Evolutionary conservation across 1,140 invertebrate species (phyloP), one percentile per base, ranked within the genome.

Genomic region (Dermatophagoides farinae): DNA sequence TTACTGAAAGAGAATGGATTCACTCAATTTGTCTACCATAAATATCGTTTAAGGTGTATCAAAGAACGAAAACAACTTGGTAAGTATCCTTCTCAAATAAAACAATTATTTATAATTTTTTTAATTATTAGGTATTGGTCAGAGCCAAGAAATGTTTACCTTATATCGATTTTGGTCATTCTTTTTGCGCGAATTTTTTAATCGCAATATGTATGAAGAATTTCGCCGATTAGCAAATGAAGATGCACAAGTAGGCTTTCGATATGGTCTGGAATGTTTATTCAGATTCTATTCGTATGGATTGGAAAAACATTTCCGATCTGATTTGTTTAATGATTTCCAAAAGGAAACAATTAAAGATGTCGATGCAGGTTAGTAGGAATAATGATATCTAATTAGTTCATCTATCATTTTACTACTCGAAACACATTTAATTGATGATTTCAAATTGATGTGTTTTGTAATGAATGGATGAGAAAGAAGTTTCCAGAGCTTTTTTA

Each of bases 201-300:
- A 97, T 75, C 81, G 85, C 66, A 92, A 85, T 66, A 97, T 99
- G 93, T 99, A 97, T 72, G 83, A 86, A 64, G 95, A 98, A 74
- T 98, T 98, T 72, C 82, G 81, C 68, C 77, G 76, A 49, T 70
- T 95, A 55, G 90, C 93, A 8, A 77, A 85, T 57, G 93, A 98
- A 75, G 95, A 98, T 77, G 87, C 90, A 0, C 76, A 77, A 38
- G 80, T 79, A 63, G 90, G 91, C 0, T 92, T 89, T 74, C 82
- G 92, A 72, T 83, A 83, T 69, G 82, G 82, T 20, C 67, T 97
- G 14, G 95, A 99, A 72, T 97, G 93, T 70, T 78, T 99, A 11
- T 98, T 97, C 79, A 79, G 95, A n/a, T 97, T 92, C 76, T 99
- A 84, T 73, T 96, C 89, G 67, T 99, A 98, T 71, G 95, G 95